phyloP scores from a whole-genome alignment of 35 echinoderm and acorn worm species.

The Eucidaris tribuloides region DNA sequence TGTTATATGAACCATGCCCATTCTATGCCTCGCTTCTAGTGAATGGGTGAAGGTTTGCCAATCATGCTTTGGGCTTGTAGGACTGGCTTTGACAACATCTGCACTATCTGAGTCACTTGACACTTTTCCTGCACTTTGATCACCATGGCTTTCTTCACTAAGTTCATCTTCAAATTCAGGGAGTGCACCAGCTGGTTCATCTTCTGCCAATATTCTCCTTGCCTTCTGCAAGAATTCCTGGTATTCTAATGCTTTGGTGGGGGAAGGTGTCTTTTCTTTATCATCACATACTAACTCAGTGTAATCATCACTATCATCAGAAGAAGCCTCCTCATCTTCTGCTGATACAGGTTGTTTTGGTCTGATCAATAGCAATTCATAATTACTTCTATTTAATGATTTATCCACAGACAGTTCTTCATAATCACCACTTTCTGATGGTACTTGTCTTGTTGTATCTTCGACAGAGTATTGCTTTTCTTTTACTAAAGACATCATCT shows the following conservation, averaged over 20 bases:
- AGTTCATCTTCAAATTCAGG: too few species aligned
- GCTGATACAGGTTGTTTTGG: not conserved
- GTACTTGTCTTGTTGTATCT: not conserved
- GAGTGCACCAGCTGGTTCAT: not conserved
- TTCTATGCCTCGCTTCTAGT: not conserved
- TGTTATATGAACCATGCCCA: not conserved
- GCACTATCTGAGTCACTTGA: too few species aligned
- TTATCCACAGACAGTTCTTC: not conserved
- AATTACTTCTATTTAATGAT: not conserved
- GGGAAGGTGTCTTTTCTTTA: not conserved
- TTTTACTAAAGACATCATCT: constrained; percentile 8
- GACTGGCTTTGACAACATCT: too few species aligned
- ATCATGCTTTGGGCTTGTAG: constrained; percentile 10
- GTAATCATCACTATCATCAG: constrained; percentile 28
- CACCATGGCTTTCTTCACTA: too few species aligned
- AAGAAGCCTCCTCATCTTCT: constrained; percentile 12
- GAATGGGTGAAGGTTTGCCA: not conserved
- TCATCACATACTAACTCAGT: not conserved
- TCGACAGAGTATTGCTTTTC: not conserved
- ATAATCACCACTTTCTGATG: not conserved
- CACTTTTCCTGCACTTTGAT: too few species aligned
- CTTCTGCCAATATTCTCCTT: constrained; percentile 4
- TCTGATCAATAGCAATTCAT: not conserved
- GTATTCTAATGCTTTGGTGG: constrained; percentile 6
- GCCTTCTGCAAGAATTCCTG: not conserved